Base-by-base conservation (phyloP, 2,888 invertebrate genomes). In the Epistrophe eligans region DNA sequence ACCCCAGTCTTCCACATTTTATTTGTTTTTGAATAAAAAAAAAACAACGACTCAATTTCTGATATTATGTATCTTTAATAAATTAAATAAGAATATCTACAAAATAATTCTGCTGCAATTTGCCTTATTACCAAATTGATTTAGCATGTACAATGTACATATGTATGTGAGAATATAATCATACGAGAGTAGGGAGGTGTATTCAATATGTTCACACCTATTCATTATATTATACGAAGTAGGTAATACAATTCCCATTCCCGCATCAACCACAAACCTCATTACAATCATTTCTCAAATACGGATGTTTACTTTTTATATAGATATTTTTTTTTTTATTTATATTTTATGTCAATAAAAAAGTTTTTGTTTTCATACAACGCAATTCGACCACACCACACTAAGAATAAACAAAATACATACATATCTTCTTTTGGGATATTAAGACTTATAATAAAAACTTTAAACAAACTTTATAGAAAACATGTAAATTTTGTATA, bases 321-420 rank as follows among this genome's bases (percentile, higher is more conserved):
- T 15, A 28, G 8, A 8, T 28, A 8, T 8, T 3, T 55, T 24
- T 55, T 55, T 55, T 55, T 17, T 48, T 48, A 6, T 28, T 43
- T 62, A 28, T 24, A 70, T 52, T 72, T 64, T 60, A 67, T 60
- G n/a, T 62, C 77, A 82, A 82, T 71, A 77, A 77, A 66, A 24
- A 70, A 71, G 19, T 57, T 77, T 77, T 71, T 62, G 64, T 77
- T 77, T 72, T 64, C 45, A 57, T 15, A 79, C 79, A 84, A 84
- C 62, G 79, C 83, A 79, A 79, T 83, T 73, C 60, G 38, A 71
- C 70, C 67, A 40, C 52, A 60, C 57, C 40, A 58, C 62, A 71
- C 6, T 52, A 55, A 52, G 28, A 64, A 67, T 45, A 80, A 43
- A 67, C 28, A 70, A 55, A 35, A 32, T 52, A 48, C 32, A 28